phyloP scores from a whole-genome alignment of 2,888 invertebrate species.

The Carabus problematicus region DNA sequence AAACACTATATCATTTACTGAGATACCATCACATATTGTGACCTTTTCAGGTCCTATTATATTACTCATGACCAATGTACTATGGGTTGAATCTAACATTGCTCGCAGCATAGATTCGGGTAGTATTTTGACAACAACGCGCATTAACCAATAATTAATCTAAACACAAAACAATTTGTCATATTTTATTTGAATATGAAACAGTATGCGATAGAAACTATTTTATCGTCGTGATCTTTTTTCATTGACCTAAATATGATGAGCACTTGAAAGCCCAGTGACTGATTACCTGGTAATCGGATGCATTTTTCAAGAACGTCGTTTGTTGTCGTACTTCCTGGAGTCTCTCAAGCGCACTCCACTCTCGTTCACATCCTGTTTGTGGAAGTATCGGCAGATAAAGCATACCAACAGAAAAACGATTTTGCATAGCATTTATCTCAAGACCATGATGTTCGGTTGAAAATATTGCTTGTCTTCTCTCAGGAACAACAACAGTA shows the following conservation, averaged over 20 bases:
- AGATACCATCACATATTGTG: slow-evolving; percentile 58
- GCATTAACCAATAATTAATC: slow-evolving; percentile 62
- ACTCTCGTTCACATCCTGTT: no score
- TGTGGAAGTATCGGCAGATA: slow-evolving; percentile 57
- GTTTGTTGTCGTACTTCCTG: slow-evolving; percentile 55
- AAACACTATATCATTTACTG: slow-evolving; percentile 60
- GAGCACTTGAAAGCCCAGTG: no score
- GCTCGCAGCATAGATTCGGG: slow-evolving; percentile 58
- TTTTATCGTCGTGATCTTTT: no score
- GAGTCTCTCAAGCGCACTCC: slow-evolving; percentile 47
- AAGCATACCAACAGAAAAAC: slow-evolving; percentile 62
- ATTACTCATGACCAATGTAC: slow-evolving; percentile 63
- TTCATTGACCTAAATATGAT: no score
- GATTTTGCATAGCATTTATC: slow-evolving; percentile 60
- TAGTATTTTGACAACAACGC: slow-evolving; percentile 57
- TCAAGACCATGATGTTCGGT: not conserved
- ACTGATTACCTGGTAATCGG: slow-evolving; percentile 61
- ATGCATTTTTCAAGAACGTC: slow-evolving; percentile 53
- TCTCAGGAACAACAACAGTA: slow-evolving; percentile 54
- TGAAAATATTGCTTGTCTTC: slow-evolving; percentile 46
- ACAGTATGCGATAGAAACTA: no score
- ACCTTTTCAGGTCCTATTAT: slow-evolving; percentile 61
- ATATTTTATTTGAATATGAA: not conserved
- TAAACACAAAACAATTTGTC: slow-evolving; percentile 47
- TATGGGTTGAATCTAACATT: slow-evolving; percentile 59